Evolutionary conservation across 92 coral and sea anemone genomes (phyloP).

Genomic region (Blastomussa wellsi): DNA sequence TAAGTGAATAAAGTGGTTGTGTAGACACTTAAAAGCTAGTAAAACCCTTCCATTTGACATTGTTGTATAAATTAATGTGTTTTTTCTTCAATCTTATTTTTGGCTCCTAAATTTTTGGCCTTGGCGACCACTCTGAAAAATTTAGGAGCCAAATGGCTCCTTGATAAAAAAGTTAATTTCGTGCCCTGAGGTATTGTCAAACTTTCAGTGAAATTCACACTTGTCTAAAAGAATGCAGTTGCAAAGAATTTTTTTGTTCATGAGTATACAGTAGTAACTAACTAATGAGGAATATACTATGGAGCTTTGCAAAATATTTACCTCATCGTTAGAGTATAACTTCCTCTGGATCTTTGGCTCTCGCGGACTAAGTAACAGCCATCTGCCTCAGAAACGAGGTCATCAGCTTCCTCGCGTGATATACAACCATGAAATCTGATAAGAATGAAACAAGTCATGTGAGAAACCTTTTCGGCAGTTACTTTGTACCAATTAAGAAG

Average conservation of each 20-base stretch:
- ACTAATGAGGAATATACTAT: too few species aligned
- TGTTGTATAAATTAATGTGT: too few species aligned
- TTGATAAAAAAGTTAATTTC: too few species aligned
- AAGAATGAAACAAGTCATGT: background rate
- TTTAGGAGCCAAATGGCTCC: too few species aligned
- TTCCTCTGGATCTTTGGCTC: slow-evolving; percentile 90
- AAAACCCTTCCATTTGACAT: too few species aligned
- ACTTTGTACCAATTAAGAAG: background rate
- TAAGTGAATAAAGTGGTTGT: too few species aligned
- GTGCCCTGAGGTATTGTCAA: too few species aligned
- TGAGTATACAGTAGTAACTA: background rate
- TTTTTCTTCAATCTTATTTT: too few species aligned
- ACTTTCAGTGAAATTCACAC: background rate
- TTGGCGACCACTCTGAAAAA: too few species aligned
- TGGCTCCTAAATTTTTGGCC: too few species aligned
- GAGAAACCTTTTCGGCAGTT: background rate
- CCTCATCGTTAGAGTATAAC: slow-evolving; percentile 96
- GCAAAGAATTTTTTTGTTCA: too few species aligned
- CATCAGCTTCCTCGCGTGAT: slow-evolving; percentile 99
- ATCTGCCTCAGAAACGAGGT: slow-evolving; percentile 75
- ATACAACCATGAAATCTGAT: slow-evolving; percentile 95
- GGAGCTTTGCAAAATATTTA: slow-evolving; percentile 11
- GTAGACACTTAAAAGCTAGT: too few species aligned
- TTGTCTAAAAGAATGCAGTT: background rate
- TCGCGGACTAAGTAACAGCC: slow-evolving; percentile 96